Base-by-base conservation (phyloP, 2,797 vertebrate species). In the Otolemur crassicaudatus region DNA sequence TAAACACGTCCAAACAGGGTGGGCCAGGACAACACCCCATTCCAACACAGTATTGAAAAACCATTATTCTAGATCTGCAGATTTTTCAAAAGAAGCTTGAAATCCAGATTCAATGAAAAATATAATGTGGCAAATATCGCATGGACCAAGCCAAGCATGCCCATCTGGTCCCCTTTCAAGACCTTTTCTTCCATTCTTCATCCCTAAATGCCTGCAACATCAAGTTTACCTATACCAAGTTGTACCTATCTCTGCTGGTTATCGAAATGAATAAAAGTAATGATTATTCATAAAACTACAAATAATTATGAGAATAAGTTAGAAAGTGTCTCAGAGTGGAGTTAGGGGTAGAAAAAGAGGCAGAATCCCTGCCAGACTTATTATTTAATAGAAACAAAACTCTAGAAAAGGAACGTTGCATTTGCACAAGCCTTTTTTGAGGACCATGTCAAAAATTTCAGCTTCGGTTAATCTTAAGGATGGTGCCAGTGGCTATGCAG, bases 231-330 rank as follows among this genome's bases (percentile, higher is more conserved):
- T 31, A 1, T 60, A 3, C 17, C 19, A 16, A 79, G 14, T n/a
- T n/a, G 1, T 65, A 23, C 29, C 14, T 90, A 31, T 88, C 16
- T 89, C 7, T 82, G 20, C 49, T 80, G 58, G n/a, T 19, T 19
- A n/a, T 92, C 75, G 49, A 69, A 87, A 90, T 34, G 20, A 95
- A 23, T 79, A 49, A 85, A 94, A 76, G 19, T 53, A 72, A 61
- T 37, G 53, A 81, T n/a, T 8, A 13, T 7, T 37, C 20, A 40
- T 43, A 61, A 43, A 87, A 81, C 34, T 37, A 75, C 22, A 65
- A 87, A 63, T 72, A 56, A 43, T 70, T 40, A 40, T 22, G 65
- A 34, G 69, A 73, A 65, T 60, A 93, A 86, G 43, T 12, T 84
- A 87, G 40, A 87, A 87, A 69, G 29, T 61, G 5, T 92, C 13